Evolutionary conservation across 2,888 invertebrate species (phyloP).

Genomic region (Platyscelio sp.): DNA sequence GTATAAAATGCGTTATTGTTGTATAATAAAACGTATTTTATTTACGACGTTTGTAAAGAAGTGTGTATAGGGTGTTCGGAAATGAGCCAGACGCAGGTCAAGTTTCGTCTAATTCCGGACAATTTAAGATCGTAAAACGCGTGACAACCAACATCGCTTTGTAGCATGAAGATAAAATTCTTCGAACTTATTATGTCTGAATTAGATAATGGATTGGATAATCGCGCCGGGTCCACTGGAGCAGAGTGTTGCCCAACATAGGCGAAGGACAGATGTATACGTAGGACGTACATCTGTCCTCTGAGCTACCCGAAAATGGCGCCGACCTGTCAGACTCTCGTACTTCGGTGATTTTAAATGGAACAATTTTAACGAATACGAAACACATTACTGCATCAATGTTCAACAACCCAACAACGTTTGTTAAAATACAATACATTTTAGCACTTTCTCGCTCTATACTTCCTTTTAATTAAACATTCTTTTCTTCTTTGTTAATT

Average conservation of each 20-base stretch:
- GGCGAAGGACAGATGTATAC: slow-evolving; percentile 50
- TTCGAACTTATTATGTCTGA: slow-evolving; percentile 56
- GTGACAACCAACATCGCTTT: slow-evolving; percentile 20
- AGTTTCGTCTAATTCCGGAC: slow-evolving; percentile 41
- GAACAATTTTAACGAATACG: slow-evolving; percentile 1
- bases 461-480: too few relatives aligned
- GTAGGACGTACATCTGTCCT: slow-evolving; percentile 34
- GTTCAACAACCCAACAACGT: too few relatives aligned
- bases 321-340: slow-evolving; percentile 28
- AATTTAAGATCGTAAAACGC: slow-evolving; percentile 39
- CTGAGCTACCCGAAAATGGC: slow-evolving; percentile 19
- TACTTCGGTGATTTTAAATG: slow-evolving; percentile 24
- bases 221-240: slow-evolving; percentile 22
- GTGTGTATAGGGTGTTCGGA: background rate
- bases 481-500: too few relatives aligned
- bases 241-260: slow-evolving; percentile 30
- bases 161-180: slow-evolving; percentile 44
- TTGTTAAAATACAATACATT: slow-evolving; percentile 14
- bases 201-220: slow-evolving; percentile 60
- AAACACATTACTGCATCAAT: background rate
- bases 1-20: slow-evolving; percentile 50
- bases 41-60: slow-evolving; percentile 8
- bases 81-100: slow-evolving; percentile 9
- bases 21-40: slow-evolving; percentile 38
- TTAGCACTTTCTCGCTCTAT: too few relatives aligned